These are phyloP conservation scores for Melieria picta DNA, from an alignment of 2,888 invertebrate species.

Conservation along the genomic window DNA sequence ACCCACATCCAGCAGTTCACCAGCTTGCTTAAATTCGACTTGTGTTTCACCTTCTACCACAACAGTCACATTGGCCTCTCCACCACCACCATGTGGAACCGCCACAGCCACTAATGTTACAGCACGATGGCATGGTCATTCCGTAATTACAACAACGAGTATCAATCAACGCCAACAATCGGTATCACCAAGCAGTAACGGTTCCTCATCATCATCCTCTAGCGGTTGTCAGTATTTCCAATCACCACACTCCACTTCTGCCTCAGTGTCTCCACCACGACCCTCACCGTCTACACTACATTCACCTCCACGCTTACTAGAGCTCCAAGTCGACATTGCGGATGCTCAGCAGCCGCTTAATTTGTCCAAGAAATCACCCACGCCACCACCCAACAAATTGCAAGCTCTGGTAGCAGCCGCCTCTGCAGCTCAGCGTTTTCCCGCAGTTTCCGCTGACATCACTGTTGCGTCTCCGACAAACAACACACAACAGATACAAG, in stretches of 20 bases:
- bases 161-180: slow-evolving; percentile 66
- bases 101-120: slow-evolving; percentile 47
- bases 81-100: slow-evolving; percentile 54
- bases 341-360: slow-evolving; percentile 86
- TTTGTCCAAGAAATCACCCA: slow-evolving; percentile 86
- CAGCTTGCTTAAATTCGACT: slow-evolving; percentile 53
- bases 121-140: slow-evolving; percentile 65
- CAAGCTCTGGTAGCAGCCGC: slow-evolving; percentile 61
- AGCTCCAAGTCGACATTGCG: slow-evolving; percentile 85
- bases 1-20: slow-evolving; percentile 46
- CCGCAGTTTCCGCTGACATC: slow-evolving; percentile 63
- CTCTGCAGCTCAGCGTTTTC: slow-evolving; percentile 61
- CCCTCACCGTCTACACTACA: slow-evolving; percentile 63
- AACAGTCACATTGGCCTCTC: slow-evolving; percentile 57
- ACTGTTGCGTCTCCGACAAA: slow-evolving; percentile 52
- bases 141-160: slow-evolving; percentile 73
- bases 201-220: slow-evolving; percentile 64
- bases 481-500: slow-evolving; percentile 47
- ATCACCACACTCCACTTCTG: slow-evolving; percentile 65
- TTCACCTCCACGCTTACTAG: slow-evolving; percentile 69
- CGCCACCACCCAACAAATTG: slow-evolving; percentile 73
- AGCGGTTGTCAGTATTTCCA: slow-evolving; percentile 66
- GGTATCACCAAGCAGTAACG: slow-evolving; percentile 63
- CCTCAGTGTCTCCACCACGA: slow-evolving; percentile 66
- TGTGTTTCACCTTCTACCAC: slow-evolving; percentile 63